These are phyloP conservation scores for Nebria brevicollis DNA, from an alignment of 2,888 invertebrate genomes.

Conservation along the genomic window DNA sequence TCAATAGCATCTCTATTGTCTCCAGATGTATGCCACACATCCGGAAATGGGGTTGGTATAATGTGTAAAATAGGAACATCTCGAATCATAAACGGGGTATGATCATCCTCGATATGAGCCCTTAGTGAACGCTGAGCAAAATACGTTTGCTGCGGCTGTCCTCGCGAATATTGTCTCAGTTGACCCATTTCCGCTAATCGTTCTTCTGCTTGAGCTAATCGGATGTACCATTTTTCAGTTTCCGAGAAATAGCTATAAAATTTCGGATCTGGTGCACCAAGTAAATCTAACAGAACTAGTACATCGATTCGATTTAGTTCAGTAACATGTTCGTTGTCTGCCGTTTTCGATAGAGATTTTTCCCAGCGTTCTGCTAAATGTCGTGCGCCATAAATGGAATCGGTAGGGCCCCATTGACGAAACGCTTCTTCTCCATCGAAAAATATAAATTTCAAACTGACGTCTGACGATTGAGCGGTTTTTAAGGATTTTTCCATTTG, in stretches of 20 bases:
- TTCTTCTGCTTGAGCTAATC: constrained; percentile 77
- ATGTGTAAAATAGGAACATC: constrained; percentile 92
- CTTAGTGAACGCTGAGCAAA: constrained; percentile 72
- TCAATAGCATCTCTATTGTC: constrained; percentile 85
- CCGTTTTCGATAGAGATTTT: constrained; percentile 52
- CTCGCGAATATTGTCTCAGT: constrained; percentile 69
- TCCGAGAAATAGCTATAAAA: constrained; percentile 86
- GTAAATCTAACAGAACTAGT: constrained; percentile 87
- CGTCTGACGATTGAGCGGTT: constrained; percentile 56
- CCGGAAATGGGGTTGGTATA: constrained; percentile 91
- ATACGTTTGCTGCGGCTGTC: constrained; percentile 69
- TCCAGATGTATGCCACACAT: constrained; percentile 85
- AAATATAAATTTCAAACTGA: constrained; percentile 89
- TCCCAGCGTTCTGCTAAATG: constrained; percentile 85
- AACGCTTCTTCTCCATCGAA: constrained; percentile 99
- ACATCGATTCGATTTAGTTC: constrained; percentile 70
- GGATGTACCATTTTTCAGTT: constrained; percentile 79
- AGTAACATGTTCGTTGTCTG: constrained; percentile 53
- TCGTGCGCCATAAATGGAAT: constrained; percentile 95
- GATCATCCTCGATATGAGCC: constrained; percentile 91
- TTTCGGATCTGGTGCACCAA: constrained; percentile 86
- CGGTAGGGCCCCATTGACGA: constrained; percentile 82
- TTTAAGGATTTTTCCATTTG: constrained; percentile 60
- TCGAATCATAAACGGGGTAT: constrained; percentile 81
- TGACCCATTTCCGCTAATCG: constrained; percentile 68